Conservation (phyloP, 2,113 vertebrate genomes). For the Pterocles orientalis region DNA sequence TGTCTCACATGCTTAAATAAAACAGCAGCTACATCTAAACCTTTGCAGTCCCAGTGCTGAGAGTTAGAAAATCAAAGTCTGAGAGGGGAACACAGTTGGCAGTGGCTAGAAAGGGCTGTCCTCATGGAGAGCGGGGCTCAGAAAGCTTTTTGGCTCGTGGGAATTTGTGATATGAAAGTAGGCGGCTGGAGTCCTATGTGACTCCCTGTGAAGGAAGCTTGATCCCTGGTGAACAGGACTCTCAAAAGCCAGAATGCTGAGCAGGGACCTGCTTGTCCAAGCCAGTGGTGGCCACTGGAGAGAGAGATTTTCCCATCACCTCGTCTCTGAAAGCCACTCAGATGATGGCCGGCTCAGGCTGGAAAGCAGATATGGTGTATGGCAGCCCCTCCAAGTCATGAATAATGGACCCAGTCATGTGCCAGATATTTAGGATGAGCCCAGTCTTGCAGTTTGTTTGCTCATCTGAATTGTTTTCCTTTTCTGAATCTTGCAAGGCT, state of each 20-base stretch:
- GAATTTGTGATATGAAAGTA: neutral
- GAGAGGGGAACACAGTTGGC: neutral
- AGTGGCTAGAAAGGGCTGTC: neutral
- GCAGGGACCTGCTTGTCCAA: neutral
- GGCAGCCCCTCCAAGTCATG: neutral
- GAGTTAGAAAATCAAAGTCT: neutral
- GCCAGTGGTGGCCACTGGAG: neutral
- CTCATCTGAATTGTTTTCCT: neutral
- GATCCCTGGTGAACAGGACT: neutral
- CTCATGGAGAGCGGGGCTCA: neutral
- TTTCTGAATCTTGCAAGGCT: constrained; percentile 31
- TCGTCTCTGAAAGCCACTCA: neutral
- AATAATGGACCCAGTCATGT: neutral
- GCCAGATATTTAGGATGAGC: neutral
- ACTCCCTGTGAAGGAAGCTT: neutral
- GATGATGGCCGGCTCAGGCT: neutral
- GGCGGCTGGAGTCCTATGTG: rapidly evolving
- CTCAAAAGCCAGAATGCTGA: neutral
- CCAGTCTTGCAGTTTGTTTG: neutral
- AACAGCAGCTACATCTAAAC: neutral
- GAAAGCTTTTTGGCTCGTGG: neutral
- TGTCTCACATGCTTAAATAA: neutral
- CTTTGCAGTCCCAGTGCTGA: neutral
- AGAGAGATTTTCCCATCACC: neutral
- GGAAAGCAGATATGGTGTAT: neutral